Percentiles rank a stretch among this genome's conserved stretches.
Evolutionary conservation across 1,140 invertebrate genomes (phyloP).

Genomic region (Ephestia elutella): DNA sequence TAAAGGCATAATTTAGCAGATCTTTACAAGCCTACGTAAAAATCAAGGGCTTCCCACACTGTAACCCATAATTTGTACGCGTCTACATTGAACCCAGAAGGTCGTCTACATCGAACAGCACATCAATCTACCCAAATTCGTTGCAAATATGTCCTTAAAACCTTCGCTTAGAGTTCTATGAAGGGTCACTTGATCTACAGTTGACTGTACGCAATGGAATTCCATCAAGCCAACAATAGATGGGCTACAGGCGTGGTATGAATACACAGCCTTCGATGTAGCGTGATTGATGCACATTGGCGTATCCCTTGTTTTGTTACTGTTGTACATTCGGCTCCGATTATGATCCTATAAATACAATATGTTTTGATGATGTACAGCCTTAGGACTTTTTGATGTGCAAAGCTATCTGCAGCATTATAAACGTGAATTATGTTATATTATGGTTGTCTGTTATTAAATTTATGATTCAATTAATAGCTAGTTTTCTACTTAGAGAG

Average conservation of each 20-base stretch:
- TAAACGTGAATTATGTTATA: no score
- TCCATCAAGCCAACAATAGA: constrained; percentile 3
- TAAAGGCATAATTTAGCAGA: neutral
- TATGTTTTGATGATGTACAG: no score
- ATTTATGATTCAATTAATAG: no score
- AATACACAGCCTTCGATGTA: neutral
- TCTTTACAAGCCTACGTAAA: neutral
- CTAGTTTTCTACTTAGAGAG: no score
- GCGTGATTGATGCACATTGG: neutral
- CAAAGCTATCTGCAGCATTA: no score
- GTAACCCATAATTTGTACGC: neutral
- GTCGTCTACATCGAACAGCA: neutral
- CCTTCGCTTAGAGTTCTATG: no score
- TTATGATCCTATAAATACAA: no score
- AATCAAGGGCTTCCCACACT: neutral
- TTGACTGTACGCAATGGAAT: neutral
- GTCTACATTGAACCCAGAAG: neutral
- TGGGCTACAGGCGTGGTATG: neutral
- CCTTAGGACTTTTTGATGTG: no score
- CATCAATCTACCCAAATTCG: no score
- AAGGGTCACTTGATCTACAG: no score
- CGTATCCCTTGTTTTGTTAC: neutral
- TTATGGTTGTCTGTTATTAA: no score
- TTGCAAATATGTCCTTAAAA: no score
- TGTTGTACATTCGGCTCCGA: neutral